phyloP scores from a whole-genome alignment of 2,113 vertebrate species.

The Labeo rohita region DNA sequence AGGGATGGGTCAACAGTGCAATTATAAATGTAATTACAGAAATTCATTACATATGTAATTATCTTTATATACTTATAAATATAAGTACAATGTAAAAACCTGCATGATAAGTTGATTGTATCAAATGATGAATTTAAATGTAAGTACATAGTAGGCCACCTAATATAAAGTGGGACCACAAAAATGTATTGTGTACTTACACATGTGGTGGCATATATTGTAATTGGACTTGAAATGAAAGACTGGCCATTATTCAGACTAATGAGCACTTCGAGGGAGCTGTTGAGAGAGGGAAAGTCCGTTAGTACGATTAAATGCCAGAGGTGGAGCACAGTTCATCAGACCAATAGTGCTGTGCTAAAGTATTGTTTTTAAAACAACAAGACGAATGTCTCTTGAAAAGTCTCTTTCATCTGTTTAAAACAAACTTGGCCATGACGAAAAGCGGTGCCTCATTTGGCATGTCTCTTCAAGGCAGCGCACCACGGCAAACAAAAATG shows the following conservation, averaged over 20 bases:
- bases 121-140: too few relatives aligned
- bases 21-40: too few relatives aligned
- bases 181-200: slow-evolving; percentile 78
- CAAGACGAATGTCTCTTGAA: not conserved
- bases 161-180: too few relatives aligned
- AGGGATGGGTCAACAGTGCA: too few relatives aligned
- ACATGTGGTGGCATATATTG: slow-evolving; percentile 86
- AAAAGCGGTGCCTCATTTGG: not conserved
- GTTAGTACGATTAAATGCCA: not conserved
- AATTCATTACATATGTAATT: too few relatives aligned
- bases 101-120: too few relatives aligned
- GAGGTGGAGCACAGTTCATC: not conserved
- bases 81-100: too few relatives aligned
- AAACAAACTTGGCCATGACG: not conserved
- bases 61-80: too few relatives aligned
- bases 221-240: slow-evolving; percentile 84
- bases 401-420: not conserved
- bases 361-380: slow-evolving; percentile 8
- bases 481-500: slow-evolving; percentile 29
- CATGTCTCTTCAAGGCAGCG: not conserved
- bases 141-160: too few relatives aligned
- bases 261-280: slow-evolving; percentile 88
- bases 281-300: slow-evolving; percentile 66
- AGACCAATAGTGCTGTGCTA: not conserved
- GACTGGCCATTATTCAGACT: slow-evolving; percentile 89